phyloP scores from a whole-genome alignment of 2,113 vertebrate species.

The Empidonax alnorum region DNA sequence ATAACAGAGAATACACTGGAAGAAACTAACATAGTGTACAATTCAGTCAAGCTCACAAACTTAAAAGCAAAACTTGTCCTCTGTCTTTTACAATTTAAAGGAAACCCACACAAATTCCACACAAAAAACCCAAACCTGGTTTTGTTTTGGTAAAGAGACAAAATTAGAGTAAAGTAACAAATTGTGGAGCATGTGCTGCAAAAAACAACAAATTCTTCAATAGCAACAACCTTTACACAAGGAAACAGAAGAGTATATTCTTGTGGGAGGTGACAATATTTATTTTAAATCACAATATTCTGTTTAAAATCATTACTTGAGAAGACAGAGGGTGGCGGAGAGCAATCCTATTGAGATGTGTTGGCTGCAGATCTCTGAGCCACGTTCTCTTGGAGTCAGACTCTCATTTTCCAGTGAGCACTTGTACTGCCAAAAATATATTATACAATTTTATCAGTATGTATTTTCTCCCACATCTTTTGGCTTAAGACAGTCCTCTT shows the following conservation, averaged over 20 bases:
- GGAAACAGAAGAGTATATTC: not conserved
- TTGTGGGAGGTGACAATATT: conserved; percentile 38
- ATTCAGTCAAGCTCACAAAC: not conserved
- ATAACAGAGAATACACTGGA: not conserved
- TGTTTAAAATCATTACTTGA: conserved; percentile 10
- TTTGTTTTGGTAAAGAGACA: not conserved
- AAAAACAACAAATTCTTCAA: conserved; percentile 30
- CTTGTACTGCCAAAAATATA: not conserved
- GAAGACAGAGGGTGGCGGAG: not conserved
- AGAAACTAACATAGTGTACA: not conserved
- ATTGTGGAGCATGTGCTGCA: not conserved
- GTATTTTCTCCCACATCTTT: not conserved
- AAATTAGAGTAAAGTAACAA: not conserved
- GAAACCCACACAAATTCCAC: not conserved
- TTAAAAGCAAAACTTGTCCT: not conserved
- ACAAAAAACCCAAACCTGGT: not conserved
- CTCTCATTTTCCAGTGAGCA: not conserved
- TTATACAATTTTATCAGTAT: not conserved
- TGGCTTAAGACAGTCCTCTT: not conserved
- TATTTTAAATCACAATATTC: conserved; percentile 10
- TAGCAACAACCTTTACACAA: not conserved
- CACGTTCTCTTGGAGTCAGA: not conserved
- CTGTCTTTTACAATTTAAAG: not conserved
- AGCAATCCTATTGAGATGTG: not conserved
- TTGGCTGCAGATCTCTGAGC: not conserved